Evolutionary conservation across 2,888 invertebrate species (phyloP), one percentile per base, ranked within the genome.

Genomic region (Dasysyrphus tricinctus): DNA sequence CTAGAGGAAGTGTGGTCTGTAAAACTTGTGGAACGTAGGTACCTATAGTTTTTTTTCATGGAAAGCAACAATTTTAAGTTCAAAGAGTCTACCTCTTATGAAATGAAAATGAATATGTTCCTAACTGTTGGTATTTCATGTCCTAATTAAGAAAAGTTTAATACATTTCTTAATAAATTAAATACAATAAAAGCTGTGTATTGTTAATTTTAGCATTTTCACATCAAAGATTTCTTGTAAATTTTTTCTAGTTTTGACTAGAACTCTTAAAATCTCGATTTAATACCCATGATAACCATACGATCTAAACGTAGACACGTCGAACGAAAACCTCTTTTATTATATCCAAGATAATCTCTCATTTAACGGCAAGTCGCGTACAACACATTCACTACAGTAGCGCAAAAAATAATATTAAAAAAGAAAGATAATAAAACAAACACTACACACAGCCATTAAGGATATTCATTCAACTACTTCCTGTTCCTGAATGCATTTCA

Each of bases 401-500:
- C 29, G 29, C 29, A n/a, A 47, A 37, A n/a, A 16, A 49, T 11
- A 34, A 8, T 11, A 29, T 6, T 34, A 16, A 67, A 42, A 34
- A 29, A 47, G 32, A 7, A 37, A 19, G 7, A 37, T 19, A 67
- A 34, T 51, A 47, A 65, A 44, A 65, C 61, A 32, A 63, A 74
- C 61, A 42, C 54, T 63, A 67, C 67, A 67, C 67, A 84, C 47
- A 59, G 19, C 76, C 84, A 80, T 84, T 84, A 84, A 84, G 80
- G 80, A 84, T 80, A 80, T 67, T 84, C 80, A 76, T 84, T 80
- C 80, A 84, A 84, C 84, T 84, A 84, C 84, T 84, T 84, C 80
- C 84, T 84, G 80, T 84, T 84, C 84, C 80, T 84, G 80, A 84
- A 84, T 84, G 80, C 84, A 84, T 72, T 75, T 80, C 84, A 84